phyloP scores from a whole-genome alignment of 2,797 vertebrate genomes.

The Phalanger gymnotis region DNA sequence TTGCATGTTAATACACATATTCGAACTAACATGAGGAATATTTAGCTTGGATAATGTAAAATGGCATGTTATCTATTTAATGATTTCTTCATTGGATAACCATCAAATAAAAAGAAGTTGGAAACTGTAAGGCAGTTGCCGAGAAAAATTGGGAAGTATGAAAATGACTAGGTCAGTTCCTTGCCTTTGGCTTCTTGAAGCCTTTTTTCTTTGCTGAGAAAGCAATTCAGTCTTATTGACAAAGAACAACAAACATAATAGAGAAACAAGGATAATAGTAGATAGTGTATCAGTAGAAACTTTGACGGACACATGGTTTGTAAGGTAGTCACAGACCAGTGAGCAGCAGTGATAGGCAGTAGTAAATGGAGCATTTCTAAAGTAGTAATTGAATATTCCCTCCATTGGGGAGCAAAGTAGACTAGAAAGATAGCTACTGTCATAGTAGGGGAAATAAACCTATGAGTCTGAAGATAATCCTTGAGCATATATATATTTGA shows the following conservation, averaged over 20 bases:
- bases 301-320: background rate
- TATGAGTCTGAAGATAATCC: constrained; percentile 39
- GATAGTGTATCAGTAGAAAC: background rate
- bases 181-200: background rate
- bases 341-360: constrained; percentile 18
- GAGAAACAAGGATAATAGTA: constrained; percentile 5
- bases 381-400: background rate
- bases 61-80: constrained; percentile 34
- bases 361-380: constrained; percentile 19
- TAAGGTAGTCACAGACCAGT: constrained; percentile 14
- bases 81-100: background rate
- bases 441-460: constrained; percentile 8
- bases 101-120: background rate
- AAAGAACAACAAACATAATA: constrained; percentile 12
- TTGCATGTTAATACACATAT: background rate
- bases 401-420: constrained; percentile 21
- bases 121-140: background rate
- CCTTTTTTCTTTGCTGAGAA: constrained; percentile 33
- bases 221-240: constrained; percentile 9
- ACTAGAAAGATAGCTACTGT: constrained; percentile 9
- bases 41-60: constrained; percentile 53
- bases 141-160: background rate
- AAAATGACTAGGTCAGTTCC: background rate
- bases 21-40: background rate
- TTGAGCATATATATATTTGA: background rate